Evolutionary conservation across 2,797 vertebrate species (phyloP), one percentile per base, ranked within the genome.

Genomic region (Danionella dracula): DNA sequence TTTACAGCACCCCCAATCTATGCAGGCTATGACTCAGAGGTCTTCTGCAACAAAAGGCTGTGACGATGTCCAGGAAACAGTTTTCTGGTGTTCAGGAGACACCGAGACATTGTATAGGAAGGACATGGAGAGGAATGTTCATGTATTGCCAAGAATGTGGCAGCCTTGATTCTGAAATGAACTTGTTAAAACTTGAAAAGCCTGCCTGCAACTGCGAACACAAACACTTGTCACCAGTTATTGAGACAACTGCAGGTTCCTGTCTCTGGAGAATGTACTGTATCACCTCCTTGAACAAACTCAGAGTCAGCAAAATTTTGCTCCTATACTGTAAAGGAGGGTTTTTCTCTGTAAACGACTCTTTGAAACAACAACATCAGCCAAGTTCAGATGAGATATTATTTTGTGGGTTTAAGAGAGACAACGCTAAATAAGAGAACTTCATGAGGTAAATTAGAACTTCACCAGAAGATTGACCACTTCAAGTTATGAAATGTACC

Each of bases 161-260:
- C 16, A 66, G 69, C 19, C 76, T 76, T 67, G 41, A 58, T 70
- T 70, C 72, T 59, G 21, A 58, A 81, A 73, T 50, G 41, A 74
- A 76, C 82, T 72, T 86, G 82, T 85, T 84, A 79, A 86, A 89
- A 85, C 83, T 79, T 82, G 78, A 86, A 80, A 48, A 76, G 41
- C 35, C 37, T 45, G 58, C 44, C 59, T 40, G 31, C 5, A 46
- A 60, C 8, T 35, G 60, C 32, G 64, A 67, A 32, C 74, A 45
- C 64, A 51, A 64, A 68, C 66, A 44, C 76, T 76, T 35, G 32
- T 82, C 68, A 74, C 65, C 54, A 75, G 20, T 61, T 11, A 41
- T 38, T 48, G 17, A 41, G n/a, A 29, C 70, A 21, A 68, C 19
- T 38, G 13, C 49, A 50, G 7, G 32, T 37, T 54, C 17, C 34